Evolutionary conservation across 2,113 vertebrate species (phyloP), one percentile per base, ranked within the genome.

Genomic region (Plectropomus leopardus): DNA sequence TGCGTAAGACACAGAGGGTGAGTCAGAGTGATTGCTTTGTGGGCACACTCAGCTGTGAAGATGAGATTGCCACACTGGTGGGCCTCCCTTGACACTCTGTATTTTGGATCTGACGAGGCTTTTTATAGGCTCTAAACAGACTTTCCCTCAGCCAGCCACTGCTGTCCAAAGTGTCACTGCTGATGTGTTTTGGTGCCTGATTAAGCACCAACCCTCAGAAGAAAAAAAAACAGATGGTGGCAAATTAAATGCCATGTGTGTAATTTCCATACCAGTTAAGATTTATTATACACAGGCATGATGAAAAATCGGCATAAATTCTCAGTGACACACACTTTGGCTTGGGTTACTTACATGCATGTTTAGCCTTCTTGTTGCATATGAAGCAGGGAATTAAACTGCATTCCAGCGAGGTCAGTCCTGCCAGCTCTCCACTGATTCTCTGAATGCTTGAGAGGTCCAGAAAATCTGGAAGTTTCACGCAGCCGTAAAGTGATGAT

Each of bases 21-120:
- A 90, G 86, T 61, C 63, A 59, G 86, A 83, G 71, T 85, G 85
- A 89, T 87, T 86, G 86, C 86, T 89, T 85, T 86, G 83, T 84
- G 36, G 80, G 82, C 88, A 89, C 87, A 84, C 76, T 82, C 85
- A 53, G 89, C 81, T 85, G 74, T 57, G 47, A 73, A 84, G 85
- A 92, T 87, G 86, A 90, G 79, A 86, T 89, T 92, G 87, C 82
- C 84, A 74, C 74, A 66, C 59, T 68, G 74, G 84, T 82, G 88
- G 82, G 88, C 84, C 60, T 86, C 80, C 80, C 89, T 78, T 86
- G 80, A 80, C 80, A 88, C 82, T 51, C 58, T 58, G 61, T 78
- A 64, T 72, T 83, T 89, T 72, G 53, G 73, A 74, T 72, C 79
- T 85, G 84, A 91, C 54, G 13, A 64, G 64, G 65, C 70, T 85